phyloP scores from a whole-genome alignment of 1,140 invertebrate genomes.

The Pseudobourletiella spinata region DNA sequence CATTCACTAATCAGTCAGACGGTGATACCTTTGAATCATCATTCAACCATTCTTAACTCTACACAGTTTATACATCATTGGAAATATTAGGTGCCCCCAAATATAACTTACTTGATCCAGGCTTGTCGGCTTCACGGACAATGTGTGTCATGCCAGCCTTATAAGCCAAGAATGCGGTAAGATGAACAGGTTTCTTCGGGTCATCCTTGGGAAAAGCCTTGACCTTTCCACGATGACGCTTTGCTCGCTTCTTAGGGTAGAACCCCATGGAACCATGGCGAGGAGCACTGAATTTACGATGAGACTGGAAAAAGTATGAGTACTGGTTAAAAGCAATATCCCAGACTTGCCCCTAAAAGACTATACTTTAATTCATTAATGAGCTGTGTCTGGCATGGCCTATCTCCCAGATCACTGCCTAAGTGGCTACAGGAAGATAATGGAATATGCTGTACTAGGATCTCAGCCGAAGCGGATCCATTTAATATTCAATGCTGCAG shows the following conservation, averaged over 20 bases:
- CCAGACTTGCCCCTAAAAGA: neutral
- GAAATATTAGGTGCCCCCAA: too few species aligned
- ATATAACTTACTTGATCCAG: constrained; percentile 85
- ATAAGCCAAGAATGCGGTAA: constrained; percentile 96
- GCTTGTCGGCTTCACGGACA: constrained; percentile 95
- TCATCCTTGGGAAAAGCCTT: constrained; percentile 99
- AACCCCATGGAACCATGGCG: constrained; percentile 99
- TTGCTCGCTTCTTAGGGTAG: constrained; percentile 94
- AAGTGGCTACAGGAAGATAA: constrained; percentile 56
- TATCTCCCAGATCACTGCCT: constrained; percentile 54
- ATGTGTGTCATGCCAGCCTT: constrained; percentile 99
- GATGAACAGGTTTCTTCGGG: constrained; percentile 86
- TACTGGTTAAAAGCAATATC: neutral
- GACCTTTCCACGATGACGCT: constrained; percentile 92
- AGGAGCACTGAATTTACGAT: constrained; percentile 98
- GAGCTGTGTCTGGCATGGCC: constrained; percentile 61
- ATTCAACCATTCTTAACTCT: too few species aligned
- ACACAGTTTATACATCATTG: too few species aligned
- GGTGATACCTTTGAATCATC: too few species aligned
- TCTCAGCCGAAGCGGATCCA: constrained; percentile 45
- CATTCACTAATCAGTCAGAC: too few species aligned
- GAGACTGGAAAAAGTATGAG: constrained; percentile 67
- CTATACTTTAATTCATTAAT: neutral
- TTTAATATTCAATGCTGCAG: constrained; percentile 51
- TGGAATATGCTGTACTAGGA: constrained; percentile 57